Base-by-base conservation (phyloP, 2,797 vertebrate species). In the Thunnus albacares region DNA sequence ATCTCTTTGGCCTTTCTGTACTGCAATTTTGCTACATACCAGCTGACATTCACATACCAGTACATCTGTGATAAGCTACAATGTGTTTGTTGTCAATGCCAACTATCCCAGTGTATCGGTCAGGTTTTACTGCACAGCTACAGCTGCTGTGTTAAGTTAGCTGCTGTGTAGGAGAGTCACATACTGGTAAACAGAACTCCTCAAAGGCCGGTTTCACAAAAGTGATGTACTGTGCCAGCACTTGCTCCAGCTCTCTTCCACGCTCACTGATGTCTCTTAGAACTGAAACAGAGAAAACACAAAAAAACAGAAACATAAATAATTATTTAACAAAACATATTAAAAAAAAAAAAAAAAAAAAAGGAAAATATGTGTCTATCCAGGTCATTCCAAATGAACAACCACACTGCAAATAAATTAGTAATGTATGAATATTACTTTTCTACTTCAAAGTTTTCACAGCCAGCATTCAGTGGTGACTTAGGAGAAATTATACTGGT, bases 181-280 rank as follows among this genome's bases (percentile, higher is more conserved):
- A 97, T 91, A 99, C 98, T 78, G 98, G 98, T 92, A 99, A 94
- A 90, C 98, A 99, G 95, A 99, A 99, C 86, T 99, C 98, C 91
- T 99, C 98, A 2, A 99, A 99, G 88, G 98, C 98, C 5, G 98
- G 98, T 91, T 99, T 99, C 82, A 99, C 98, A 9, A 99, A 99
- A 0, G 96, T 98, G 82, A 99, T 99, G 85, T 99, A 99, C 92
- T 99, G 98, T 11, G 95, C 93, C 22, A 99, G 88, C 62, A 99
- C 97, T 88, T 99, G 98, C 80, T 99, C 97, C 15, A 99, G 95
- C 90, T 99, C 97, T 81, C 98, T 90, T 22, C 97, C 97, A 62
- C 97, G 92, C 75, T 99, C 97, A 2, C 95, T 95, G 90, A 98
- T 99, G 92, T 99, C 98, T 88, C 98, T 93, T 15, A 99, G 93